Evolutionary conservation across 2,797 vertebrate genomes (phyloP).

Genomic region (Stomatorhinus walkeri): DNA sequence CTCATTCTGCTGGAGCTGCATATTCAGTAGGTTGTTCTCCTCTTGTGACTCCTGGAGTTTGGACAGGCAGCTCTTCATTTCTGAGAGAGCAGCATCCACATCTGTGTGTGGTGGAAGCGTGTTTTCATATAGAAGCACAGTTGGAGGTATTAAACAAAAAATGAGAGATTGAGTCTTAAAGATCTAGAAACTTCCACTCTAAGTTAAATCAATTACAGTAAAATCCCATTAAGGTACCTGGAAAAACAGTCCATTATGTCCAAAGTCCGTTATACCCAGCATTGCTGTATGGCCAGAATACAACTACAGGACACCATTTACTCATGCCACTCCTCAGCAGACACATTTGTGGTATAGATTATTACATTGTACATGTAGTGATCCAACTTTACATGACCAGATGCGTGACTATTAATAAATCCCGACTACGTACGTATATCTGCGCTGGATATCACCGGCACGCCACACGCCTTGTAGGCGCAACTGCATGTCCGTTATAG

Average conservation of each 20-base stretch:
- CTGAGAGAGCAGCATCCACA: slow-evolving; percentile 59
- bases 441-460: background rate
- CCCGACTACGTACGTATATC: background rate
- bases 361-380: no score
- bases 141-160: background rate
- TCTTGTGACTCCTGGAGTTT: slow-evolving; percentile 65
- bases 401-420: background rate
- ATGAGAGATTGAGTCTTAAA: background rate
- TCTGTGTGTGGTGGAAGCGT: slow-evolving; percentile 44
- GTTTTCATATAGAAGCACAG: background rate
- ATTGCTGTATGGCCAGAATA: no score
- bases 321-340: no score
- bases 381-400: background rate
- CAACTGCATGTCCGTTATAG: no score
- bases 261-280: no score
- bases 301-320: no score
- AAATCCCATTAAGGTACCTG: no score
- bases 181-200: background rate
- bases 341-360: no score
- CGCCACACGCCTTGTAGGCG: background rate
- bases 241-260: no score
- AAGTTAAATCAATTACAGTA: background rate
- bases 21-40: slow-evolving; percentile 65
- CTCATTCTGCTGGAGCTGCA: slow-evolving; percentile 64
- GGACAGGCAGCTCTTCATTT: slow-evolving; percentile 53